Percentiles rank a stretch among this genome's conserved stretches.
These are phyloP conservation scores for Muscicapa adusta DNA, from an alignment of 2,113 vertebrate genomes.

Conservation along the genomic window DNA sequence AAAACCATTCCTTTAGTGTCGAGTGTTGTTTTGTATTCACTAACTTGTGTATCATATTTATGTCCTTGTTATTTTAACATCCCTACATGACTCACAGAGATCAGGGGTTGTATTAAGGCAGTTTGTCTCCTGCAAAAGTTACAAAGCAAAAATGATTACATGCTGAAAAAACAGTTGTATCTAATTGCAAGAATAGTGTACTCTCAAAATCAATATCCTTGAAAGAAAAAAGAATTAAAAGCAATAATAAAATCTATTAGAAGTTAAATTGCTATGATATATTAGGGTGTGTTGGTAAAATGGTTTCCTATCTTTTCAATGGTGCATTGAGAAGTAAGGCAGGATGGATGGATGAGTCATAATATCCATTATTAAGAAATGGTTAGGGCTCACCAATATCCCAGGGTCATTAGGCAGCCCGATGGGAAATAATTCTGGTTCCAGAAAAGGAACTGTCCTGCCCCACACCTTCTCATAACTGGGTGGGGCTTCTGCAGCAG, in stretches of 20 bases:
- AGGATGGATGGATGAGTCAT: constrained; percentile 10
- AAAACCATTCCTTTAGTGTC: background rate
- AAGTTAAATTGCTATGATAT: constrained; percentile 41
- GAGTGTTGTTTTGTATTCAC: background rate
- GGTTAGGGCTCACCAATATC: background rate
- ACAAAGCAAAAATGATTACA: constrained; percentile 41
- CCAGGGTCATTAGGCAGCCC: constrained; percentile 27
- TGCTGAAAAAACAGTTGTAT: constrained; percentile 6
- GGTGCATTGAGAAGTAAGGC: background rate
- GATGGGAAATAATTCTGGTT: constrained; percentile 28
- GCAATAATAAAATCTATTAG: constrained; percentile 47
- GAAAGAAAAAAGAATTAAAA: constrained; percentile 49
- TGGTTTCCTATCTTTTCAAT: constrained; percentile 8
- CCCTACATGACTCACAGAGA: background rate
- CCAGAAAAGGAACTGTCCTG: background rate
- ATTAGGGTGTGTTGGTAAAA: constrained; percentile 18
- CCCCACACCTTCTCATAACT: background rate
- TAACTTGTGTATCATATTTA: background rate
- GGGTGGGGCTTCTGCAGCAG: background rate
- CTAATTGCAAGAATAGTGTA: constrained; percentile 33
- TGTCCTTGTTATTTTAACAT: constrained; percentile 32
- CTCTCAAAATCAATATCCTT: constrained; percentile 52
- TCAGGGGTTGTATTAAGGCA: constrained; percentile 34
- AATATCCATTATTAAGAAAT: constrained; percentile 27
- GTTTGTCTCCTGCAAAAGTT: constrained; percentile 38